phyloP scores from a whole-genome alignment of 1,140 invertebrate species.

The Thaumatotibia leucotreta region DNA sequence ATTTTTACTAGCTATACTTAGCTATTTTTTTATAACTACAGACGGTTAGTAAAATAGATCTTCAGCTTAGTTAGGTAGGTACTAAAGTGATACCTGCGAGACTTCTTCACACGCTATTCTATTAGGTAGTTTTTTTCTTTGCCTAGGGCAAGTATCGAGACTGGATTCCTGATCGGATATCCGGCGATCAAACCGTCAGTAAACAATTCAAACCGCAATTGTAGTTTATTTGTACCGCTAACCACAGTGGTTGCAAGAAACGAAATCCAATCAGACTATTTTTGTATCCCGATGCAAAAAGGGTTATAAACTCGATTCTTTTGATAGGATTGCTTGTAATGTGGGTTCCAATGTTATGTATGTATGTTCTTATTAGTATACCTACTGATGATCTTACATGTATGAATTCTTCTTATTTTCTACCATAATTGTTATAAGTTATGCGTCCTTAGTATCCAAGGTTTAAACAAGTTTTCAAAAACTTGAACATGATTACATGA shows the following conservation, averaged over 20 bases:
- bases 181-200: neutral
- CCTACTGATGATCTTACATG: too few species aligned
- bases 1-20: too few species aligned
- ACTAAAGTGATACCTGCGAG: neutral
- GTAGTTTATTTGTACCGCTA: neutral
- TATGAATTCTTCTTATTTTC: too few species aligned
- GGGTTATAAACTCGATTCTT: neutral
- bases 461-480: too few species aligned
- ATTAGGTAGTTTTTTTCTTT: neutral
- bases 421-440: too few species aligned
- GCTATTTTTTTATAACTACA: too few species aligned
- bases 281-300: neutral
- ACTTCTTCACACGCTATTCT: neutral
- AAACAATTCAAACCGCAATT: neutral
- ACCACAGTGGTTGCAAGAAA: neutral
- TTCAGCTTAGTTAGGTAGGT: too few species aligned
- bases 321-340: neutral
- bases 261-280: neutral
- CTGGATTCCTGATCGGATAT: neutral
- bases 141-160: neutral
- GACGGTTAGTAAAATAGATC: too few species aligned
- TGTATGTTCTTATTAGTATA: too few species aligned
- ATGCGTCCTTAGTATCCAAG: too few species aligned
- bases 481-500: too few species aligned
- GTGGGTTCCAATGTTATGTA: neutral